Evolutionary conservation across 1,140 invertebrate genomes (phyloP), one percentile per base, ranked within the genome.

Genomic region (Drosophila nigromelanica): DNA sequence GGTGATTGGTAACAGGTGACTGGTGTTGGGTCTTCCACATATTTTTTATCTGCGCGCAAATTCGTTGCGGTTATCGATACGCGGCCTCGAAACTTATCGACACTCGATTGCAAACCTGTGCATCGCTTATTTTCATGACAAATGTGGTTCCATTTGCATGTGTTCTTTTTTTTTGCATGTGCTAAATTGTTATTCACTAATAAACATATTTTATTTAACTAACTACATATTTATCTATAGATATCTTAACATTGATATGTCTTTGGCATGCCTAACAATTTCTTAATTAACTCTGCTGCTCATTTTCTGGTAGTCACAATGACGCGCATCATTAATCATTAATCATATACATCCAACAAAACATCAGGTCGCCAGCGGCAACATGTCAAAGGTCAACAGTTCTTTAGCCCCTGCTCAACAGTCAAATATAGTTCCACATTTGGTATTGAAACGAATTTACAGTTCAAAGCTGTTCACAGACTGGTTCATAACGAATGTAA

Each of bases 251-350:
- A 27, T 27, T 6, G 5, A 5, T 27, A 27, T 27, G 30, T 43
- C 48, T 67, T 61, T 59, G 56, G 79, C 80, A 82, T 82, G 79
- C 61, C 80, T 74, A 81, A 81, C 70, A 27, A 78, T 60, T 83
- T 83, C 59, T 51, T 79, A 76, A 82, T 76, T 81, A 80, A 83
- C 71, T 71, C 55, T 59, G 30, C 48, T 42, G 54, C 27, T 48
- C 54, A 83, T 73, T 56, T 62, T 47, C 24, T 61, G 55, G 43
- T 80, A 76, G 79, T 47, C 62, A 52, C 47, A 18, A 52, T 45
- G 50, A 40, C 33, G 42, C 40, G n/a, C n/a, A 47, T 59, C 69
- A 60, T 48, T 56, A 56, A 59, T 73, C 71, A 73, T 67, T 47
- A 47, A 60, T 67, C 70, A 73, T 35, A 24, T 8, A 47, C 37